Evolutionary conservation across 2,797 vertebrate species (phyloP), one percentile per base, ranked within the genome.

Genomic region (Pogoniulus pusillus): DNA sequence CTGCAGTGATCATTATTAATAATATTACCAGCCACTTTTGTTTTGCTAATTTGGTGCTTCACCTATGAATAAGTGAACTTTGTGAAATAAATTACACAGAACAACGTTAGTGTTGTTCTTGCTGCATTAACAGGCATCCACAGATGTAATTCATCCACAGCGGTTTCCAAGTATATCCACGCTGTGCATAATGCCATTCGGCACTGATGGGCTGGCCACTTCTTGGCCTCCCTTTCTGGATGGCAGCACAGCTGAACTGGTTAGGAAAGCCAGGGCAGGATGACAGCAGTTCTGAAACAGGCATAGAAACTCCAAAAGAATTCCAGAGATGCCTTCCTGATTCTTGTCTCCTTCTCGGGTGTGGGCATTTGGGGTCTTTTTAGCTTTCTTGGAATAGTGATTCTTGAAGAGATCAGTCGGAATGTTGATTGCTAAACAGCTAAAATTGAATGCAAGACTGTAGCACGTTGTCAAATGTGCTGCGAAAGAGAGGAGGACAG

Each of bases 1-100:
- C 83, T 77, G 49, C 80, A 77, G 60, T 1, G 35, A 96, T 94
- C 24, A 0, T 93, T 94, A 92, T 90, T 96, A 96, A 93, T 85
- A 93, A 49, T 55, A 84, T 95, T 92, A 96, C 84, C 69, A 87
- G 62, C 55, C 82, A 93, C 92, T 96, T 96, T 81, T 83, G 80
- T 93, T 95, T 95, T 93, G 89, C 57, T 96, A 96, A 96, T 96
- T 91, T 84, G 89, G 89, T 7, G 32, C 85, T 95, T 93, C 91
- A 96, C 80, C 94, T 96, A 77, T 47, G 76, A 93, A 69, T 80
- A 95, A 94, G 79, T 60, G 70, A 96, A 96, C 81, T 93, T 87
- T 69, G 91, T 5, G 4, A 87, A 95, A 93, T 93, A 95, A 93
- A 96, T 96, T 93, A 88, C 60, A 80, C 0, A 88, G 59, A 91